Conservation (phyloP, 2,797 vertebrate species). For the Paramormyrops hopkinsi region DNA sequence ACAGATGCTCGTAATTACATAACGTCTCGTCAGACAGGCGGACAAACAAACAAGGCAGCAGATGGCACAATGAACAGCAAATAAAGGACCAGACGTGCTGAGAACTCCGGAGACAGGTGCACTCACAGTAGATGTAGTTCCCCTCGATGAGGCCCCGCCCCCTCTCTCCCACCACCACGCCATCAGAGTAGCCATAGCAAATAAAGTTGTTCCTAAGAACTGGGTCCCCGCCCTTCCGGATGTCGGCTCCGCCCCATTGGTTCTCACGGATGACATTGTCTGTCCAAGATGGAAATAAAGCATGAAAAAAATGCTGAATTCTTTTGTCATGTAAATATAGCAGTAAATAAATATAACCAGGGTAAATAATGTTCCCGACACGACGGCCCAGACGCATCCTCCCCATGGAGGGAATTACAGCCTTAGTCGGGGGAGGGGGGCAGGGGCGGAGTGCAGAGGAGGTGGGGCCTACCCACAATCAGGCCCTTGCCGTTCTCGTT, state of each 20-base stretch:
- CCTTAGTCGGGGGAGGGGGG: neutral
- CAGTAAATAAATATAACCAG: neutral
- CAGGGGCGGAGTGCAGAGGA: neutral
- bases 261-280: constrained; percentile 87
- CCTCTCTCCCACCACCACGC: constrained; percentile 79
- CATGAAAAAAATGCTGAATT: neutral
- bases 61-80: neutral
- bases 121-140: constrained; percentile 80
- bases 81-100: neutral
- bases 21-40: neutral
- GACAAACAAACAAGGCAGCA: neutral
- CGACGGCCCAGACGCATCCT: neutral
- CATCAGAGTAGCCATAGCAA: constrained; percentile 80
- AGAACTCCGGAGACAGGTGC: neutral
- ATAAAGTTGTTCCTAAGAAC: constrained; percentile 83
- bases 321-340: neutral
- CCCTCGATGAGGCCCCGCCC: constrained; percentile 83
- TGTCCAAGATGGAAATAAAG: constrained; percentile 36
- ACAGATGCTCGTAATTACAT: neutral
- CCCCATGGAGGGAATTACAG: neutral
- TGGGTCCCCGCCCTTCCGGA: constrained; percentile 77
- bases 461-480: constrained; percentile 68
- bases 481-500: constrained; percentile 87
- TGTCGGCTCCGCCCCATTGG: constrained; percentile 86
- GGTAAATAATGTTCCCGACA: neutral